These are phyloP conservation scores for Volucella bombylans DNA, from an alignment of 2,888 invertebrate species.

Conservation along the genomic window DNA sequence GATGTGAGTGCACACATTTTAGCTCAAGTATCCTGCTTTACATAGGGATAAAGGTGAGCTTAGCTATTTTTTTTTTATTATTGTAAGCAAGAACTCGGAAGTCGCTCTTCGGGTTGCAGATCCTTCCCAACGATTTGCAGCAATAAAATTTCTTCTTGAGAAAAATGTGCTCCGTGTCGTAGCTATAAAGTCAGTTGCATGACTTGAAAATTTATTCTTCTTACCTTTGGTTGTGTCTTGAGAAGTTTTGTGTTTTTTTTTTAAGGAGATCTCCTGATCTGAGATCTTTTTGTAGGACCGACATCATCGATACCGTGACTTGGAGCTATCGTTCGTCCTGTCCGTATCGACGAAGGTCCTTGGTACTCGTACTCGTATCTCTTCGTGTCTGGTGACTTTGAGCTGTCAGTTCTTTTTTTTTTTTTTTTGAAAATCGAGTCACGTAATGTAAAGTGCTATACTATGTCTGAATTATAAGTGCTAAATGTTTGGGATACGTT, in stretches of 20 bases:
- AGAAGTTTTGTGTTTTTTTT: constrained; percentile 9
- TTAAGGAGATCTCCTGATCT: constrained; percentile 51
- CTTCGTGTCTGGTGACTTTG: too few relatives aligned
- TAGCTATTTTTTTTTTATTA: background rate
- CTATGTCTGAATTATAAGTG: constrained; percentile 77
- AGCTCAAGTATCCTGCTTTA: constrained; percentile 51
- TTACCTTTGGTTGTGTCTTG: constrained; percentile 30
- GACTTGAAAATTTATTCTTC: constrained; percentile 55
- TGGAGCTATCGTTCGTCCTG: constrained; percentile 35
- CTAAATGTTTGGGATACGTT: constrained; percentile 69
- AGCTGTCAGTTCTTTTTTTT: constrained; percentile 33
- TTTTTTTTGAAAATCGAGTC: constrained; percentile 71
- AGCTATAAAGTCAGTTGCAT: constrained; percentile 48
- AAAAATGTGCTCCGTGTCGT: constrained; percentile 5
- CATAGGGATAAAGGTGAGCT: constrained; percentile 13
- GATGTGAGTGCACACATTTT: constrained; percentile 64
- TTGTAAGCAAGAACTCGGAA: constrained; percentile 21
- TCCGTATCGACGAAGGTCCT: too few relatives aligned
- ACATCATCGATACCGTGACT: constrained; percentile 67
- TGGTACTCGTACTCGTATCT: too few relatives aligned
- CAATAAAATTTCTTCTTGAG: constrained; percentile 51
- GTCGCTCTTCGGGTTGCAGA: constrained; percentile 48
- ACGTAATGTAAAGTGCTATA: constrained; percentile 76
- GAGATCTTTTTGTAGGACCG: constrained; percentile 25
- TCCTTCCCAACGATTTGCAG: constrained; percentile 46